Base-by-base conservation (phyloP, 2,888 invertebrate species). In the Amphipoea oculea region DNA sequence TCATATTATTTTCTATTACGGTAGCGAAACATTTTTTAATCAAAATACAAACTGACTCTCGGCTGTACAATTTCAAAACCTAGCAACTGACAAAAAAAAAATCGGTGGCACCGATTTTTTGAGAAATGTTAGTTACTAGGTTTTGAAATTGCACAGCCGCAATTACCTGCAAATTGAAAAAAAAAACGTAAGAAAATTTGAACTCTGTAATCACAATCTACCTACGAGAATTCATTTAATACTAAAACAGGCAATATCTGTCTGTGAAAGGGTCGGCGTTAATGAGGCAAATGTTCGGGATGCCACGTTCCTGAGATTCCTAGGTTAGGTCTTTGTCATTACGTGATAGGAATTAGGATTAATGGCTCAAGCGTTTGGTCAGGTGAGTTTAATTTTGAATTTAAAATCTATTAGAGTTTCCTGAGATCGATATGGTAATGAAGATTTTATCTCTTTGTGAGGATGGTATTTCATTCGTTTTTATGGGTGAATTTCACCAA, bases 261-360 rank as follows among this genome's bases (percentile, higher is more conserved):
- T 84, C 80, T 65, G 36, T 68, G 29, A 87, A 88, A 79, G 89
- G 89, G 78, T 79, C 78, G 20, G 12, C 63, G 79, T 86, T 89
- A 89, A 88, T 89, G 85, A 85, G 79, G 78, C 51, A 81, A 88
- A 89, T 85, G 65, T 82, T 88, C 76, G 63, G 54, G 60, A 86
- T 86, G 36, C 80, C 65, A 77, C 86, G 71, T 71, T 86, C 76
- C 69, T 40, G 51, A 67, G 69, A 88, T 88, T 86, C 88, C 82
- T 78, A 82, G 79, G 83, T 76, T 85, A 88, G 81, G 74, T 86
- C 80, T 88, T 70, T 83, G 83, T 86, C 86, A 85, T 86, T 88
- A 88, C 88, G 89, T 88, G 86, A 79, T 73, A 71, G 77, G 88
- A 89, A 89, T 89, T 76, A 86, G 54, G 51, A 73, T 83, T 80